A percentile compares a stretch with the other conserved stretches of the same genome.
Conservation (phyloP, 2,113 vertebrate genomes). For the Platichthys flesus region DNA sequence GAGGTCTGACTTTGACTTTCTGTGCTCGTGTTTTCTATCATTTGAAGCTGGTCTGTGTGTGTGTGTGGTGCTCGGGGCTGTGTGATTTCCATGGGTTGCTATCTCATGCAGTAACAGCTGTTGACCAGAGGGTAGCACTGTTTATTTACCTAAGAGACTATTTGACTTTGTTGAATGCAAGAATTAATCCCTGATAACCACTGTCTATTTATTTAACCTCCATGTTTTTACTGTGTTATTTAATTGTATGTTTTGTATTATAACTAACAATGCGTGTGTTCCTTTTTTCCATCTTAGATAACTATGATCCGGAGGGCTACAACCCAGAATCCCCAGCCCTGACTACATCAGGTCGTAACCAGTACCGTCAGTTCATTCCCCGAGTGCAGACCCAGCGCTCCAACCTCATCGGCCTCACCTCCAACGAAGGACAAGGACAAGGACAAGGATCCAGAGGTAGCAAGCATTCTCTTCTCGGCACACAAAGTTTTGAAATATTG, state of each 20-base stretch:
- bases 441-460: constrained; percentile 92
- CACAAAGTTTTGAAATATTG: neutral
- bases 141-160: constrained; percentile 33
- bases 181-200: neutral
- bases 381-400: constrained; percentile 94
- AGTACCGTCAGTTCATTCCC: constrained; percentile 95
- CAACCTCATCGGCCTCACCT: constrained; percentile 97
- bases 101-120: constrained; percentile 51
- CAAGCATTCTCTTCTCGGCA: neutral
- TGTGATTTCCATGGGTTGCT: neutral
- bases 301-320: constrained; percentile 97
- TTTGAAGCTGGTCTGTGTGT: too few species aligned
- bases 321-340: constrained; percentile 99
- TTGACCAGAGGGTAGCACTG: constrained; percentile 65
- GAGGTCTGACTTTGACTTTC: too few species aligned
- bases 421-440: constrained; percentile 90
- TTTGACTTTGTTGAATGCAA: neutral
- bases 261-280: neutral
- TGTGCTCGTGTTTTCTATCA: neutral
- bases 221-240: neutral
- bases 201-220: neutral
- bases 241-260: neutral
- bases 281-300: constrained; percentile 81
- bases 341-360: constrained; percentile 91
- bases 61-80: too few species aligned